A percentile compares a stretch with the other conserved stretches of the same genome.
phyloP scores from a whole-genome alignment of 2,888 invertebrate genomes.

The Chymomyza procnemis region DNA sequence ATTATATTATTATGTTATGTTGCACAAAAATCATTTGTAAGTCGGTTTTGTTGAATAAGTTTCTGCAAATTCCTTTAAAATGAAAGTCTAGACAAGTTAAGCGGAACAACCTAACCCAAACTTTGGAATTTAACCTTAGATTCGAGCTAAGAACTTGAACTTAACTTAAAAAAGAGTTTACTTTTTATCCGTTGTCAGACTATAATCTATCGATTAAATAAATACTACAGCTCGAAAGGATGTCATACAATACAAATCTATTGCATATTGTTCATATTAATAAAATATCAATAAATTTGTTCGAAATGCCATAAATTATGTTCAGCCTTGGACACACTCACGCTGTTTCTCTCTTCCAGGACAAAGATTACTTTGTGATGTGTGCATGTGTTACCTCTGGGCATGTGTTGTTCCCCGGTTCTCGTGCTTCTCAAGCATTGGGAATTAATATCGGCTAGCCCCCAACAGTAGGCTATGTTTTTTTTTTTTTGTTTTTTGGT shows the following conservation, averaged over 20 bases:
- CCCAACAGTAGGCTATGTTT: slow-evolving; percentile 6
- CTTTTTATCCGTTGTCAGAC: neutral
- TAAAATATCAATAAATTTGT: slow-evolving; percentile 54
- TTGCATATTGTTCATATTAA: neutral
- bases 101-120: no score
- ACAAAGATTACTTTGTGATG: neutral
- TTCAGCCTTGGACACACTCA: neutral
- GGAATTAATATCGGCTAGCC: neutral
- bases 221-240: neutral
- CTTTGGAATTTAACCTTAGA: no score
- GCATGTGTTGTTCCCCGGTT: neutral
- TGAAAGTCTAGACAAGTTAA: no score
- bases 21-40: no score
- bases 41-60: no score
- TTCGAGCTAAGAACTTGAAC: no score
- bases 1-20: no score
- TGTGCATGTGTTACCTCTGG: slow-evolving; percentile 12
- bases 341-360: neutral
- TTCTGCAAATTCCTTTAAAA: no score
- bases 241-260: neutral
- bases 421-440: neutral
- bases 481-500: slow-evolving; percentile 25
- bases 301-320: slow-evolving; percentile 61
- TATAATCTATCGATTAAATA: neutral
- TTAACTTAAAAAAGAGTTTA: no score